A percentile compares a stretch with the other conserved stretches of the same genome.
phyloP scores from a whole-genome alignment of 2,113 vertebrate species.

The Mormoops blainvillei region DNA sequence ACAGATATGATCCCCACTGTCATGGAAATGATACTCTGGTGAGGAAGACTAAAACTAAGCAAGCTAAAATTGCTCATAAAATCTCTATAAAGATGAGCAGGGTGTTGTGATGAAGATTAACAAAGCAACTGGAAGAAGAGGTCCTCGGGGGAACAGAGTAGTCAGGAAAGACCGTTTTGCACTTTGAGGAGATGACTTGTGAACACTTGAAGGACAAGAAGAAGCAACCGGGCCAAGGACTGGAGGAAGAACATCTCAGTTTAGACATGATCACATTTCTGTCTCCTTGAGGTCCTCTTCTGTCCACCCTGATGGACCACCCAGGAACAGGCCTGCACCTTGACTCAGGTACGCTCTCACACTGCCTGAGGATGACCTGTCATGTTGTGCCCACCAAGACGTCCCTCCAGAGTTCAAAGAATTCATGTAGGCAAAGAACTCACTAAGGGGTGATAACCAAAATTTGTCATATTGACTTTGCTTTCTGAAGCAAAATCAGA shows the following conservation, averaged over 20 bases:
- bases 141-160: background rate
- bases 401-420: background rate
- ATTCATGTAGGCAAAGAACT: background rate
- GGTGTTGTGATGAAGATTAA: background rate
- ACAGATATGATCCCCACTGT: background rate
- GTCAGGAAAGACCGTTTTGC: background rate
- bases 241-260: background rate
- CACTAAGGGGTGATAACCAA: background rate
- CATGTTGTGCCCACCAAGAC: background rate
- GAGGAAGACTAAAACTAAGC: background rate
- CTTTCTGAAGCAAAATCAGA: background rate
- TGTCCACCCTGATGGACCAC: background rate
- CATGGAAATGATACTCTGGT: background rate
- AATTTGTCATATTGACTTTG: background rate
- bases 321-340: background rate
- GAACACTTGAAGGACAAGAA: background rate
- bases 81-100: background rate
- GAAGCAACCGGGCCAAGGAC: background rate
- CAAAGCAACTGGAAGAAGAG: background rate
- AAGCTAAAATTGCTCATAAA: background rate
- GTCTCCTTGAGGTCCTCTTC: background rate
- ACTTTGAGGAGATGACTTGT: background rate
- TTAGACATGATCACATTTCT: background rate
- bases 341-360: background rate
- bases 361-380: background rate